phyloP scores from a whole-genome alignment of 2,797 vertebrate genomes.

The Rhinichthys osculus region DNA sequence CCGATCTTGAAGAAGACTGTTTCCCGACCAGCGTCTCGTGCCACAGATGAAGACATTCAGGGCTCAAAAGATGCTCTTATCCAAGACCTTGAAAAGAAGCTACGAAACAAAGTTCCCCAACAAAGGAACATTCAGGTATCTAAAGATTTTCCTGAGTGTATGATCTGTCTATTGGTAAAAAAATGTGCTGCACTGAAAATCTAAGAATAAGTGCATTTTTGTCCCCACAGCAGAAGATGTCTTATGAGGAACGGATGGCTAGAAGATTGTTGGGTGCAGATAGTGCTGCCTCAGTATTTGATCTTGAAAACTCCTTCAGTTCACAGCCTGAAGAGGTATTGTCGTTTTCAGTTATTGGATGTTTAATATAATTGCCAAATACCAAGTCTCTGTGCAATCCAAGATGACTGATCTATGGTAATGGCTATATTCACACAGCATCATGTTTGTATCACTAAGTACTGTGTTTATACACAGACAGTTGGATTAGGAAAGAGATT shows the following conservation, averaged over 20 bases:
- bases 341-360: not conserved
- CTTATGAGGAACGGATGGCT: slow-evolving; percentile 96
- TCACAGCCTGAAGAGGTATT: slow-evolving; percentile 83
- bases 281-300: slow-evolving; percentile 84
- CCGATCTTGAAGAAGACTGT: slow-evolving; percentile 83
- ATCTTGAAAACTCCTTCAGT: slow-evolving; percentile 80
- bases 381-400: not conserved
- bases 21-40: slow-evolving; percentile 77
- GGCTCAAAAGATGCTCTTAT: slow-evolving; percentile 96
- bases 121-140: slow-evolving; percentile 89
- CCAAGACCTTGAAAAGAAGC: slow-evolving; percentile 94
- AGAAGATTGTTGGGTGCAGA: slow-evolving; percentile 92
- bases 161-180: not conserved
- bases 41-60: slow-evolving; percentile 91
- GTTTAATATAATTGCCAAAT: not conserved
- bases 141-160: not conserved
- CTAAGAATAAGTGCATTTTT: not conserved
- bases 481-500: not conserved
- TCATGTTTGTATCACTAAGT: not conserved
- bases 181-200: not conserved
- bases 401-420: not conserved
- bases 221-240: slow-evolving; percentile 81
- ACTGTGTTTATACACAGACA: not conserved
- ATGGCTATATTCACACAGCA: not conserved
- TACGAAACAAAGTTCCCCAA: slow-evolving; percentile 88